Evolutionary conservation across 2,888 invertebrate species (phyloP), one percentile per base, ranked within the genome.

Genomic region (Agrotis segetum): DNA sequence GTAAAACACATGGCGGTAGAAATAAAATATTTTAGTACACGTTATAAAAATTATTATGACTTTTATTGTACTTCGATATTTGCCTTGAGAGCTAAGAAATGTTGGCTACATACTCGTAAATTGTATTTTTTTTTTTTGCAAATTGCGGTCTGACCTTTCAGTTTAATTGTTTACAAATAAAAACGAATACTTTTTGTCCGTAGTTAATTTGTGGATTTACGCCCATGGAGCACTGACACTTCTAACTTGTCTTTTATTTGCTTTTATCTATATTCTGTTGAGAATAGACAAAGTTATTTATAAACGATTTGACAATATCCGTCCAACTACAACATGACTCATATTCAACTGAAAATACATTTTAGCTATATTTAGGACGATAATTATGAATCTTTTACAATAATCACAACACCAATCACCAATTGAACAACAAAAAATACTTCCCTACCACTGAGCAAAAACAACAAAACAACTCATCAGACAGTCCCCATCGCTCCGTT

Each of bases 11-110:
- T 81, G 56, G 67, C 74, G 60, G 70, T 60, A 60, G 74, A 68
- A 81, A 84, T 87, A 86, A 86, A 86, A 86, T 79, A 78, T 77
- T 84, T 86, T 84, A 78, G 71, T 82, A 85, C 68, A 55, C 14
- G 47, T 66, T 67, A 85, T 79, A 85, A 85, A 86, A 71, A 82
- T 79, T 80, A 84, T 71, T 56, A 71, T 74, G 75, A 77, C 67
- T 85, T 86, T 81, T 83, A 82, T 72, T 76, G 78, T 64, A 56
- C 68, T 79, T 78, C 76, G 75, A 80, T 85, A 77, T 65, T 68
- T 64, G 29, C 46, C 34, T 61, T 65, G 49, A 52, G 53, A 67
- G 55, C 47, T 61, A 63, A 81, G 47, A 56, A 3, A 66, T 65
- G 50, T 56, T 65, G 44, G 59, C 58, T 13, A 44, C 11, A 55